These are phyloP conservation scores for Bergia sp. DNA, from an alignment of 92 coral and sea anemone species.

Conservation along the genomic window DNA sequence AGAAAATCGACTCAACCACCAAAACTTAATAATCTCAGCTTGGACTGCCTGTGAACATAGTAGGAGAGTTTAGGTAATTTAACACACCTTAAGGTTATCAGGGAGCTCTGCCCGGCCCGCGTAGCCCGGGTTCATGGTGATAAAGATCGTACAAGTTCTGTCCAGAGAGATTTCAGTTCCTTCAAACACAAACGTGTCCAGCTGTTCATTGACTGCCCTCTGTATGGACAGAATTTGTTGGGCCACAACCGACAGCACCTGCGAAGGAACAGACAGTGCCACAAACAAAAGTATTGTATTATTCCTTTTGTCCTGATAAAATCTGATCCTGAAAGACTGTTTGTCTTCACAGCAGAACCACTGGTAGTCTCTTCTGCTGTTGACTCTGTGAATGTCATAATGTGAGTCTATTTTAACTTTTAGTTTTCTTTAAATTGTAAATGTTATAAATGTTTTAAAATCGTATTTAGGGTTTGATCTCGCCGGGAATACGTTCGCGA, in stretches of 20 bases:
- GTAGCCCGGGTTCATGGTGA: constrained; percentile 99
- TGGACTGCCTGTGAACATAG: background rate
- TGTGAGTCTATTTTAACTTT: no score
- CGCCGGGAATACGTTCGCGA: no score
- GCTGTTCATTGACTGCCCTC: constrained; percentile 90
- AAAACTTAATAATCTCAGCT: no score
- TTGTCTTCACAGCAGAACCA: no score
- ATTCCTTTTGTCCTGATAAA: background rate
- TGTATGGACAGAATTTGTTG: constrained; percentile 96
- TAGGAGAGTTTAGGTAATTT: background rate
- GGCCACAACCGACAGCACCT: constrained; percentile 98
- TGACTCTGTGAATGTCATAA: no score
- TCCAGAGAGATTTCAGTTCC: constrained; percentile 98
- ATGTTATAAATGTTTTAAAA: no score
- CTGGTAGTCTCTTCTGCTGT: no score
- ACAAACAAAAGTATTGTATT: background rate
- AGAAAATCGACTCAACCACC: no score
- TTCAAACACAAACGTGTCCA: constrained; percentile 93
- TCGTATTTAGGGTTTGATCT: no score
- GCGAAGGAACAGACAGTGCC: background rate
- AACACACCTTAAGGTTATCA: constrained; percentile 86
- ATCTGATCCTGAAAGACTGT: no score
- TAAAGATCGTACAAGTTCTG: constrained; percentile 94
- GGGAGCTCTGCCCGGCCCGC: constrained; percentile 99
- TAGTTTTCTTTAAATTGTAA: no score